Evolutionary conservation across 2,888 invertebrate species (phyloP), one percentile per base, ranked within the genome.

Genomic region (Ethmia dodecea): DNA sequence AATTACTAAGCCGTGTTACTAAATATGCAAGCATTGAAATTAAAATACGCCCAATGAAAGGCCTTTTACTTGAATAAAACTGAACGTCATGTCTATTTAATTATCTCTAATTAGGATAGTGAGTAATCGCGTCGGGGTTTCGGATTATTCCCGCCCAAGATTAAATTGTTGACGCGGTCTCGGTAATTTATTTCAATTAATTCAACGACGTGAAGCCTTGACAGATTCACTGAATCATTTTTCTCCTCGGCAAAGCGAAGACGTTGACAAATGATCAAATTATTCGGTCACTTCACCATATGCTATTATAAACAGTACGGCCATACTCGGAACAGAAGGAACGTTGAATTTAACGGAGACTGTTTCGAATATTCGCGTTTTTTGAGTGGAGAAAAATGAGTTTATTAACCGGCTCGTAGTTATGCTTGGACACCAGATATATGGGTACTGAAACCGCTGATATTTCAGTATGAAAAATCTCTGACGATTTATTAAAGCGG

Each of bases 151-250:
- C 45, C 47, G 45, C 45, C 55, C 43, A 44, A 66, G 65, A 72
- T 72, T 64, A 68, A 66, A 69, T 63, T 62, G 71, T 73, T 71
- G 72, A 67, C 64, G 65, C 51, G 54, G 47, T 60, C 55, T 49
- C 50, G 56, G 70, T 75, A 76, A 81, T 81, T 79, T 75, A 76
- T 80, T 75, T 78, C 80, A 80, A 81, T 80, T 80, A 80, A 77
- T 77, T 74, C 71, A 66, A 67, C 62, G 69, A 73, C 70, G 70
- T 64, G 72, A 68, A 67, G 62, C 67, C 60, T 51, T 57, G 75
- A 74, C 78, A 74, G 80, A 77, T 76, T 76, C 73, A 73, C 61
- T 76, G 78, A 76, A 79, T 81, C 78, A 79, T 81, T 81, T 80
- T 79, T 80, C 79, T 78, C 68, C 60, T 56, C 56, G 55, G 67